Percentiles rank a stretch among this genome's conserved stretches.
phyloP scores from a whole-genome alignment of 2,113 vertebrate species.

The Gobius niger region DNA sequence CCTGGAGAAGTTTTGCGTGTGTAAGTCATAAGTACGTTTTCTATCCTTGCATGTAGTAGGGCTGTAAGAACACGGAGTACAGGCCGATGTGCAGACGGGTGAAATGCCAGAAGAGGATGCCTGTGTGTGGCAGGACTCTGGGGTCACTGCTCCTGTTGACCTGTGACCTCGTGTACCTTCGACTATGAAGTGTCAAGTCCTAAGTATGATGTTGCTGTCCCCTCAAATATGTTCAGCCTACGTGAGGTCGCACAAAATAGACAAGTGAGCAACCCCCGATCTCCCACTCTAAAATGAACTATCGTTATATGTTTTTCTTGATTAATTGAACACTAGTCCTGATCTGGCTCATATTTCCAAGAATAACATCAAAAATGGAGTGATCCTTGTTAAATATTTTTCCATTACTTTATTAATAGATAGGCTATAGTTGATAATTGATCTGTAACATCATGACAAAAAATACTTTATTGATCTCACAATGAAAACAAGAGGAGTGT shows the following conservation, averaged over 20 bases:
- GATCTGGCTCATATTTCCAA: too few relatives aligned
- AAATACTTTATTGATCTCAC: too few relatives aligned
- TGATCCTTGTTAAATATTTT: too few relatives aligned
- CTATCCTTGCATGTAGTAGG: background rate
- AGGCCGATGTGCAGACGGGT: background rate
- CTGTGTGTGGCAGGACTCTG: background rate
- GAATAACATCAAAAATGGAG: too few relatives aligned
- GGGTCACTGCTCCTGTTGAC: background rate
- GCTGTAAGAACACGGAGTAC: background rate
- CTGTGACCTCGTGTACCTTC: background rate
- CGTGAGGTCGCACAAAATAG: background rate
- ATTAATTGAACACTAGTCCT: too few relatives aligned
- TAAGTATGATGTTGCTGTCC: background rate
- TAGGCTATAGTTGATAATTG: too few relatives aligned
- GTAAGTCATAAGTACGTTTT: background rate
- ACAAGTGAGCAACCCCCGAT: background rate
- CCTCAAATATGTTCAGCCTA: background rate
- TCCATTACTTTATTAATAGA: too few relatives aligned
- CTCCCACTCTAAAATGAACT: background rate
- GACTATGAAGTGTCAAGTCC: background rate
- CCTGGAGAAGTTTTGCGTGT: background rate
- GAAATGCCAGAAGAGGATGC: background rate
- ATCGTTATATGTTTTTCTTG: background rate
- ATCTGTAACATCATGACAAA: too few relatives aligned
- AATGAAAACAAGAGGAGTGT: too few relatives aligned